Evolutionary conservation across 2,797 vertebrate species (phyloP).

Genomic region (Sebastes vulpes): DNA sequence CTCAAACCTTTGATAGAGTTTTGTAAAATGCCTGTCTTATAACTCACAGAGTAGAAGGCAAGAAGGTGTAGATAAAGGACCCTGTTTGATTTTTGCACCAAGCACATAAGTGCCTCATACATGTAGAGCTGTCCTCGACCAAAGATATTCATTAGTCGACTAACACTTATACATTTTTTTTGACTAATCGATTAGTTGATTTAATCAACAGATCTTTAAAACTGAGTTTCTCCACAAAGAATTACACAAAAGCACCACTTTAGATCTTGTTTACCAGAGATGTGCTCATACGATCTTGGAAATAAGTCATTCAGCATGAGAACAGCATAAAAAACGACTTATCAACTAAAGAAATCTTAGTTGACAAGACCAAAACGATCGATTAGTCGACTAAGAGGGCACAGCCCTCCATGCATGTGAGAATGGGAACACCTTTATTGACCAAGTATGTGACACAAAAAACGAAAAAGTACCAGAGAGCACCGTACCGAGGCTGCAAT

Average conservation of each 20-base stretch:
- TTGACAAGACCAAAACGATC: not conserved
- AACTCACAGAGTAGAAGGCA: not conserved
- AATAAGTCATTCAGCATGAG: too few relatives aligned
- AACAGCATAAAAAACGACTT: too few relatives aligned
- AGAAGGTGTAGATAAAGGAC: not conserved
- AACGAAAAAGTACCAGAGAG: not conserved
- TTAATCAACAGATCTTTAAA: too few relatives aligned
- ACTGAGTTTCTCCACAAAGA: too few relatives aligned
- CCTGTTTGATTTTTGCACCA: not conserved
- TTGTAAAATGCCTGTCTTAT: not conserved
- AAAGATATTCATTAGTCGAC: too few relatives aligned
- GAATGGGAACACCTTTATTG: not conserved
- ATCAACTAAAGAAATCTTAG: too few relatives aligned
- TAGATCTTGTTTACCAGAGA: too few relatives aligned
- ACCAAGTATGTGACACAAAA: not conserved
- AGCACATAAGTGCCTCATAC: not conserved
- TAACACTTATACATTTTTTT: too few relatives aligned
- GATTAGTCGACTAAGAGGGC: not conserved
- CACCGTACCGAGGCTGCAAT: not conserved
- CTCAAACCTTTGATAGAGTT: not conserved
- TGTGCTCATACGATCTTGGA: too few relatives aligned
- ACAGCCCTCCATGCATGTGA: not conserved
- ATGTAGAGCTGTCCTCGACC: too few relatives aligned
- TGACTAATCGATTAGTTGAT: too few relatives aligned
- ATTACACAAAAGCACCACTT: too few relatives aligned